phyloP scores from a whole-genome alignment of 2,888 invertebrate genomes.

The Physocephala rufipes region DNA sequence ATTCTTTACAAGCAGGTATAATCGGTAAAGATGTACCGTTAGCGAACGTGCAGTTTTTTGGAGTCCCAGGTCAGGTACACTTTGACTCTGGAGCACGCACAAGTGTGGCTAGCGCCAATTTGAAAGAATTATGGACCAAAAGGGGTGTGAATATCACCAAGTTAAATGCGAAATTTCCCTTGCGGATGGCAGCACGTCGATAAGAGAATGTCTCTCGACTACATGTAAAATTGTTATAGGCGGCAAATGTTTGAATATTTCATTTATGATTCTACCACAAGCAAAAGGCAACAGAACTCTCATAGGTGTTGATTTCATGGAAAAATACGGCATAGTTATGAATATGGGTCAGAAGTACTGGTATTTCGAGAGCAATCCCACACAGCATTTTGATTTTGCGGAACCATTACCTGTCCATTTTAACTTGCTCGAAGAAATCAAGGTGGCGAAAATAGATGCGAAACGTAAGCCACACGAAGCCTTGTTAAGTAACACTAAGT shows the following conservation, averaged over 20 bases:
- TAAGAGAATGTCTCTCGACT: constrained; percentile 33
- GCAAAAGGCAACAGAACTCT: constrained; percentile 28
- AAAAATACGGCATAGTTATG: constrained; percentile 13
- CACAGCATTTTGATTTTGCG: constrained; percentile 34
- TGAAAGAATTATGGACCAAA: constrained; percentile 33
- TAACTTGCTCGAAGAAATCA: background rate
- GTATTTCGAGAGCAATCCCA: constrained; percentile 3
- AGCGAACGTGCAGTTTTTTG: background rate
- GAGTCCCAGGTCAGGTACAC: background rate
- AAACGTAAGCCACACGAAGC: constrained; percentile 2
- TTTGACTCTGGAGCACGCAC: constrained; percentile 39
- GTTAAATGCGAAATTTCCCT: constrained; percentile 30
- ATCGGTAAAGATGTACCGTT: background rate
- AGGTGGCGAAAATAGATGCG: no score
- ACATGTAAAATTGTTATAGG: constrained; percentile 37
- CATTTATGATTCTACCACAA: constrained; percentile 21
- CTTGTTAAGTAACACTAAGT: background rate
- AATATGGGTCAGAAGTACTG: constrained; percentile 24
- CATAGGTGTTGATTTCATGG: constrained; percentile 28
- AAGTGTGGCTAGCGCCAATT: constrained; percentile 40
- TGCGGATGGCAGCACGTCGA: constrained; percentile 35
- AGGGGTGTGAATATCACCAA: constrained; percentile 27
- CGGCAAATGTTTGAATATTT: constrained; percentile 29
- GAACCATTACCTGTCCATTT: background rate
- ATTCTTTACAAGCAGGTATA: background rate